Evolutionary conservation across 2,113 vertebrate genomes (phyloP).

Genomic region (Lutjanus erythropterus): DNA sequence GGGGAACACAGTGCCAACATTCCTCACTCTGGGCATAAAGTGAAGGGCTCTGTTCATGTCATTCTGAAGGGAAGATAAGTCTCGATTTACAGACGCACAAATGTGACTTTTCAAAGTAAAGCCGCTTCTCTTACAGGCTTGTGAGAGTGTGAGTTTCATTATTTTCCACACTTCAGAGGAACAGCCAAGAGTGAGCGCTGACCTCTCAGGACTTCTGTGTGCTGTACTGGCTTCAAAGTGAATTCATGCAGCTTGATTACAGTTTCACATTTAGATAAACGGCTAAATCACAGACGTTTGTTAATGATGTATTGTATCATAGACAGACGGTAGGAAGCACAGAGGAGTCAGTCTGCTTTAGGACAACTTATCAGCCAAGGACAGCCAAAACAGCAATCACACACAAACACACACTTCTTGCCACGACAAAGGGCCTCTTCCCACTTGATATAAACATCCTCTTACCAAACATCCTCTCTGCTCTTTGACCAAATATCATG

Average conservation of each 20-base stretch:
- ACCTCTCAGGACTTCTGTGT: neutral
- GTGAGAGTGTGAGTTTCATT: neutral
- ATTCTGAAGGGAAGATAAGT: neutral
- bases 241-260: neutral
- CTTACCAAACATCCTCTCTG: conserved; percentile 11
- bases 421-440: conserved; percentile 17
- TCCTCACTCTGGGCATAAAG: neutral
- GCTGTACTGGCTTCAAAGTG: neutral
- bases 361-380: conserved; percentile 32
- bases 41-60: neutral
- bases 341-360: neutral
- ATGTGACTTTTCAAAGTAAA: neutral
- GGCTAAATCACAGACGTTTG: neutral
- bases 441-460: conserved; percentile 41
- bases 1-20: neutral
- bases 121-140: neutral
- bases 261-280: neutral
- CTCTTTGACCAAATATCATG: neutral
- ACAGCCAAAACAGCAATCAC: neutral
- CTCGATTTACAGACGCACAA: neutral
- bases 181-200: neutral
- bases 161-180: neutral
- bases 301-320: neutral
- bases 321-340: neutral
- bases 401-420: conserved; percentile 1